A percentile compares a stretch with the other conserved stretches of the same genome.
Conservation (phyloP, 2,113 vertebrate species). For the Montifringilla adamsi region DNA sequence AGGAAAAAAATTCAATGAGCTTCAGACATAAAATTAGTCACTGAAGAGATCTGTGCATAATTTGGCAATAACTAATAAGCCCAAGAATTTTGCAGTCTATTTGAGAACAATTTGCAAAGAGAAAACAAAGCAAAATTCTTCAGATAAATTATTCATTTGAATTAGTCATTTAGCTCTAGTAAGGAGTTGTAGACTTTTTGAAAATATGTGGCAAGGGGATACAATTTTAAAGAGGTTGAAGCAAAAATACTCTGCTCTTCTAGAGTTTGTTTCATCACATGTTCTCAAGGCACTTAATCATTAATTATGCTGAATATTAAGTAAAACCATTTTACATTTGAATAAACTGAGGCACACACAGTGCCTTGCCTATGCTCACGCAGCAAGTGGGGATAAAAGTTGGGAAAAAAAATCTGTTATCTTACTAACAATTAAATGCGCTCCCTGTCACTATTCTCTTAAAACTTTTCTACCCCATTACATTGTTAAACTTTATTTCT, state of each 20-base stretch:
- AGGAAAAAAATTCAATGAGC: not conserved
- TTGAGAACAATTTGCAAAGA: conserved; percentile 73
- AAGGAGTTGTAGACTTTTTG: conserved; percentile 70
- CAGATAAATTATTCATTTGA: conserved; percentile 73
- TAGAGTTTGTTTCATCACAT: conserved; percentile 55
- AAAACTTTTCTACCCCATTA: not conserved
- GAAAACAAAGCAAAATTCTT: conserved; percentile 73
- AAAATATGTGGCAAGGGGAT: conserved; percentile 68
- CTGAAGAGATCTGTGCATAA: conserved; percentile 45
- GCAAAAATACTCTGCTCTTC: conserved; percentile 53
- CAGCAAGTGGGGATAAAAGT: conserved; percentile 1
- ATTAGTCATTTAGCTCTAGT: conserved; percentile 66
- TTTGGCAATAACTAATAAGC: conserved; percentile 58
- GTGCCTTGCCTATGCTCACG: conserved; percentile 35
- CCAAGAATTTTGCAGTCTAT: conserved; percentile 58
- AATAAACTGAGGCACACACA: conserved; percentile 47
- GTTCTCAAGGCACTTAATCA: conserved; percentile 65
- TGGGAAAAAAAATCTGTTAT: not conserved
- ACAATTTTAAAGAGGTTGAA: conserved; percentile 60
- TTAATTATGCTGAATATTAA: conserved; percentile 71
- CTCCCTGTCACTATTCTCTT: not conserved
- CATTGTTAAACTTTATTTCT: not conserved
- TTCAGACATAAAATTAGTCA: conserved; percentile 28
- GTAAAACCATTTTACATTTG: conserved; percentile 56
- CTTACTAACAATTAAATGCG: not conserved